phyloP scores from a whole-genome alignment of 2,113 vertebrate species.

The Xenopus laevis region DNA sequence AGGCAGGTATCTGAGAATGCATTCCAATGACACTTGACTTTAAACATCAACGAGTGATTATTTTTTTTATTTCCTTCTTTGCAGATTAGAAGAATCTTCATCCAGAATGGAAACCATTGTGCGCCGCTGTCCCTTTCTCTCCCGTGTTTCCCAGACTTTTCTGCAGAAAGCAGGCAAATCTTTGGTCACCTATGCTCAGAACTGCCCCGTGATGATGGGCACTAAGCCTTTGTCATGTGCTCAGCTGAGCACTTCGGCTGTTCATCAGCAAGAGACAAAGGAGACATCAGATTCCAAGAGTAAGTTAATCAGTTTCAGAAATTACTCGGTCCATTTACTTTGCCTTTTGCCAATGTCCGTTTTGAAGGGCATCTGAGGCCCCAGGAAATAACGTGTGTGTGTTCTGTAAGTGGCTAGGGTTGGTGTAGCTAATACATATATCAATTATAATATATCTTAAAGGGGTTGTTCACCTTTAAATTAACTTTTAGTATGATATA shows the following conservation, averaged over 20 bases:
- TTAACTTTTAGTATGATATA: too few species aligned
- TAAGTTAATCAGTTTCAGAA: constrained; percentile 2
- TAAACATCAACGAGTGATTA: background rate
- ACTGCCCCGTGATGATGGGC: constrained; percentile 92
- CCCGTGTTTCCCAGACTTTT: constrained; percentile 84
- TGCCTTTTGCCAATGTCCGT: too few species aligned
- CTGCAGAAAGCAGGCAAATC: constrained; percentile 87
- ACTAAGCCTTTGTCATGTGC: constrained; percentile 70
- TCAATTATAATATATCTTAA: too few species aligned
- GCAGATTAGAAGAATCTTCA: constrained; percentile 10
- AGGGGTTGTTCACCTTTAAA: too few species aligned
- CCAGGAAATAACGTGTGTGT: too few species aligned
- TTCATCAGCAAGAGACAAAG: constrained; percentile 69
- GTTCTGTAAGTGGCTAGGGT: too few species aligned
- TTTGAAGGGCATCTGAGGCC: too few species aligned
- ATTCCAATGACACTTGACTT: too few species aligned
- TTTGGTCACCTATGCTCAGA: constrained; percentile 82
- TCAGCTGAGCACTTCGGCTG: constrained; percentile 71
- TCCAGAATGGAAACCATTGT: constrained; percentile 82
- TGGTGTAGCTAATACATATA: too few species aligned
- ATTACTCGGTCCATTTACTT: background rate
- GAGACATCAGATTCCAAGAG: constrained; percentile 45
- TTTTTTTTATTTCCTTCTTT: background rate
- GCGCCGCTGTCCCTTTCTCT: constrained; percentile 89
- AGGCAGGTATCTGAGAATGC: too few species aligned